Conservation (phyloP, 2,113 vertebrate genomes). For the Centropus unirufus region DNA sequence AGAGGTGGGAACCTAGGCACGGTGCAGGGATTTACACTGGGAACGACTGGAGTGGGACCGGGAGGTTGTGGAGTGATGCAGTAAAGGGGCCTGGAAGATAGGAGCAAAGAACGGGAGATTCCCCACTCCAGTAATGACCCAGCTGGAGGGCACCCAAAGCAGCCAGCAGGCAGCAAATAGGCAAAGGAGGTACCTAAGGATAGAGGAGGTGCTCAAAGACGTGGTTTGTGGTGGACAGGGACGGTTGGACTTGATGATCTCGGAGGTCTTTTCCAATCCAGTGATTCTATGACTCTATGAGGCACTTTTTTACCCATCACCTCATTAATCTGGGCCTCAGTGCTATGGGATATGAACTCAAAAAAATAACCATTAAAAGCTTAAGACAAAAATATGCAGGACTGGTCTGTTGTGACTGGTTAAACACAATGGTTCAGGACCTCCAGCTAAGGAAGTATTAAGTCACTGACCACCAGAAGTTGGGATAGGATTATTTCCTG, state of each 20-base stretch:
- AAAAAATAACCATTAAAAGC: not conserved
- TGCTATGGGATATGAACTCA: not conserved
- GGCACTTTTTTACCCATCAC: not conserved
- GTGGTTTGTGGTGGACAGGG: no score
- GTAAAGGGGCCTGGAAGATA: rapidly evolving
- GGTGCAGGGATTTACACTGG: not conserved
- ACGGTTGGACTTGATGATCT: no score
- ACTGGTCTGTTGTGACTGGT: not conserved
- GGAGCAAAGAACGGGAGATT: not conserved
- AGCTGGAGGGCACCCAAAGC: not conserved
- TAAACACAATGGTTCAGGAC: not conserved
- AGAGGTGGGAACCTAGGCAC: not conserved
- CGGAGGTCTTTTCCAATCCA: no score
- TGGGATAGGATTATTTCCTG: not conserved
- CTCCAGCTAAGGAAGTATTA: not conserved
- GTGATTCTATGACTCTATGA: no score
- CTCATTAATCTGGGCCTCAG: not conserved
- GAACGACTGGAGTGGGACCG: rapidly evolving
- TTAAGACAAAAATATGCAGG: not conserved
- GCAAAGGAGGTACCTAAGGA: no score
- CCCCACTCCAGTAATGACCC: not conserved
- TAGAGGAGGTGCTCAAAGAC: no score
- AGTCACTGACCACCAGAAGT: constrained; percentile 16
- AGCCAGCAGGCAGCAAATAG: not conserved
- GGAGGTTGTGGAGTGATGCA: not conserved